These are phyloP conservation scores for Hirudinaria manillensis DNA, from an alignment of 2,888 invertebrate species.

Conservation along the genomic window DNA sequence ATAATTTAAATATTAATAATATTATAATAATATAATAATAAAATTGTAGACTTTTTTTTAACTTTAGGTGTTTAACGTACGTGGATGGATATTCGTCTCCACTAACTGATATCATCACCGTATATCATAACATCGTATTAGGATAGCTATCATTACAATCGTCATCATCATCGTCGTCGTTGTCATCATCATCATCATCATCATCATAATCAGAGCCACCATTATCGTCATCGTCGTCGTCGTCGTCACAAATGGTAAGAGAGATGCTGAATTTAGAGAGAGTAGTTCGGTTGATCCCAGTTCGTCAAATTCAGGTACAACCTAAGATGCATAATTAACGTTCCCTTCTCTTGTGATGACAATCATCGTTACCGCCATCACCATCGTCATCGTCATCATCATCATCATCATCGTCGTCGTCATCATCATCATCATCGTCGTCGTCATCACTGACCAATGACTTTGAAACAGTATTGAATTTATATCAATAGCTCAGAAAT, in stretches of 20 bases:
- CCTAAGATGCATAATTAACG: too few species aligned
- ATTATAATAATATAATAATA: too few species aligned
- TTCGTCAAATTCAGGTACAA: too few species aligned
- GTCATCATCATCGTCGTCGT: slow-evolving; percentile 22
- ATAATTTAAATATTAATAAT: too few species aligned
- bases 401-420: background rate
- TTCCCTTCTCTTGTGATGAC: too few species aligned
- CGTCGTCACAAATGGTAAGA: slow-evolving; percentile 22
- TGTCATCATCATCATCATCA: slow-evolving; percentile 25
- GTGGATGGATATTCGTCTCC: slow-evolving; percentile 2
- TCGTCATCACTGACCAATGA: slow-evolving; percentile 21
- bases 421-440: slow-evolving; percentile 4
- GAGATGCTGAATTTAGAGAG: too few species aligned
- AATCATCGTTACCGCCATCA: slow-evolving; percentile 16
- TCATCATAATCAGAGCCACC: slow-evolving; percentile 26
- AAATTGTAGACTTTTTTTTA: too few species aligned
- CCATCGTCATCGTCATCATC: background rate
- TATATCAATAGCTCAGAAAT: too few species aligned
- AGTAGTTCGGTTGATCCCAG: too few species aligned
- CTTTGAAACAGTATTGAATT: too few species aligned
- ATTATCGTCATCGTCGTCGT: slow-evolving; percentile 27
- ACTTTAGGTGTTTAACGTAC: too few species aligned
- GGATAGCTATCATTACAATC: slow-evolving; percentile 17
- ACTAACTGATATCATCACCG: slow-evolving; percentile 14
- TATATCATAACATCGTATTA: slow-evolving; percentile 22